Base-by-base conservation (phyloP, 1,140 invertebrate species). In the Drosophila mayri region DNA sequence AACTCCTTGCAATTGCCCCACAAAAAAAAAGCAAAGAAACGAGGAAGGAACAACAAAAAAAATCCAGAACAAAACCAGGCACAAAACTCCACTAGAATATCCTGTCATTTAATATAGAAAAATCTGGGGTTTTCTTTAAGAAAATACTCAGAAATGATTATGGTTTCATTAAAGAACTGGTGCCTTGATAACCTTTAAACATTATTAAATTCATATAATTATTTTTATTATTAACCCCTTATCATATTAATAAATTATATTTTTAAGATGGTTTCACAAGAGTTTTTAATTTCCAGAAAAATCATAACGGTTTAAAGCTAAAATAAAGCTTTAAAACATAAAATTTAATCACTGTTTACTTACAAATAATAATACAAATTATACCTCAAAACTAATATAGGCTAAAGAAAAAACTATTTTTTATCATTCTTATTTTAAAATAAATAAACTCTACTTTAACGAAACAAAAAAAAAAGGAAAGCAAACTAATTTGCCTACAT, bases 1-100 rank as follows among this genome's bases (percentile, higher is more conserved):
- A 68, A 67, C 35, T 64, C 41, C 63, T 47, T 41, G 8, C 38
- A 37, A 25, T n/a, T 44, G 40, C 8, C 7, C n/a, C 9, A 37
- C 6, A 18, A 28, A 16, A 28, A 16, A 16, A 30, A 35, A n/a
- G n/a, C 35, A 35, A 2, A 32, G n/a, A 32, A 12, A 8, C 10
- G 20, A 14, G 22, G 44, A 22, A 9, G 16, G 18, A 4, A 28
- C 8, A 50, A 20, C 22, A 41, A 18, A 9, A 9, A 40, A 52
- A 46, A 65, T 38, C 22, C 55, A 14, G 20, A 16, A 43, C 20
- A 43, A 32, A 10, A 7, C 14, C 5, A 1, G 5, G 20, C 52
- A 37, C 7, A 22, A 18, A 35, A 16, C 12, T 16, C 4, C 4
- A 20, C n/a, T 1, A 14, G 30, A 2, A 52, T 5, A n/a, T 50